Base-by-base conservation (phyloP, 2,888 invertebrate species). In the Drosophila austrosaltans region DNA sequence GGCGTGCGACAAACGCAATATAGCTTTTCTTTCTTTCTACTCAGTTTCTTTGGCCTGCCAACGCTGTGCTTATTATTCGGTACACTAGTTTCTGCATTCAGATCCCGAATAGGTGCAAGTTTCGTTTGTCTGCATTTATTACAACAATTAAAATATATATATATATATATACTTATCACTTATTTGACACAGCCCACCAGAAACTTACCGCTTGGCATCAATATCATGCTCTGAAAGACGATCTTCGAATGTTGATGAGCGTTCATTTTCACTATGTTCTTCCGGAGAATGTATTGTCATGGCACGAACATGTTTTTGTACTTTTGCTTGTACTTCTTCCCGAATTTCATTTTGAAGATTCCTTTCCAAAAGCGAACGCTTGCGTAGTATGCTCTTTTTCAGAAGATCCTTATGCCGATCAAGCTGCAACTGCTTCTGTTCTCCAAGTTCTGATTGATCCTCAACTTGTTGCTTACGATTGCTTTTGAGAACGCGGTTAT, bases 1-100 rank as follows among this genome's bases (percentile, higher is more conserved):
- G 98, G 98, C 53, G 97, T 98, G 90, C 97, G 95, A 91, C 99
- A 99, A 63, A 98, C 93, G 91, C 99, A 99, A 88, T 98, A 96
- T 1, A 98, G 93, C 90, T 97, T 97, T 85, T 97, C 96, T 86
- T 96, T 96, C 89, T 95, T 92, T 64, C 88, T 95, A 58, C 78
- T 72, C 48, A 78, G 44, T 70, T 83, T 86, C 40, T 82, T 89
- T 44, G 85, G 89, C 0, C 80, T 71, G 42, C 82, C 77, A 25
- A 76, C 76, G 53, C 70, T 58, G 61, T 67, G 72, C 22, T 78
- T 76, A 62, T 30, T 74, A 44, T 74, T 82, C 6, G 73, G 60
- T 7, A 62, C 63, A 22, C 63, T 60, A 10, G 75, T 42, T 10
- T 87, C 83, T 5, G 80, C 1, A 10, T 54, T 69, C n/a, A 59